Evolutionary conservation across 1,140 invertebrate genomes (phyloP), one percentile per base, ranked within the genome.

Genomic region (Bombus sibiricus): DNA sequence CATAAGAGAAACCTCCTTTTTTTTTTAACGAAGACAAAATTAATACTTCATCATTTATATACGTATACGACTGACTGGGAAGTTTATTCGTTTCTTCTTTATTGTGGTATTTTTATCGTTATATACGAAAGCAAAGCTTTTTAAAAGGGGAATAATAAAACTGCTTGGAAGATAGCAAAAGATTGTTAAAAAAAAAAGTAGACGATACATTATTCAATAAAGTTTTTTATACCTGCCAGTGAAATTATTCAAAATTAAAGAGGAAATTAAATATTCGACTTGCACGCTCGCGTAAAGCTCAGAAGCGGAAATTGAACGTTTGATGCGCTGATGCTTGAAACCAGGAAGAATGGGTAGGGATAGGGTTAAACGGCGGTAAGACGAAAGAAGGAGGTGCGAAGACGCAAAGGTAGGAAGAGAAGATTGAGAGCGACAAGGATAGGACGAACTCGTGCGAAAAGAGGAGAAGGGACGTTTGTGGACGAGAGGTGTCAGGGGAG

Each of bases 361-460:
- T 59, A 41, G 43, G 18, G n/a, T 6, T n/a, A 79, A 74, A 80
- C 59, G 72, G 43, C 37, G 47, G 53, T 32, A 64, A 43, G 74
- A 74, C 39, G 22, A 13, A 71, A 71, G 34, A 43, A 41, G 39
- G 28, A 41, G 53, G 15, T 34, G 57, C 74, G 71, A 74, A 59
- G 77, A 39, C 43, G 41, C 32, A 73, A 78, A 69, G 71, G 86
- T 75, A 81, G 76, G 73, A 34, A 47, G 62, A 59, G 80, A 34
- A 39, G 41, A 34, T 13, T 5, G 59, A 62, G 59, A 62, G 59
- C 28, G 59, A 62, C 59, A n/a, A n/a, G 32, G 32, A 66, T 15
- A 66, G 64, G 5, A n/a, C 12, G n/a, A 15, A 43, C 41, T 69
- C 76, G 81, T 79, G 81, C 79, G 82, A 89, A 89, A 88, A 88